Conservation (phyloP, 2,113 vertebrate genomes). For the Forbesichthys agassizii region DNA sequence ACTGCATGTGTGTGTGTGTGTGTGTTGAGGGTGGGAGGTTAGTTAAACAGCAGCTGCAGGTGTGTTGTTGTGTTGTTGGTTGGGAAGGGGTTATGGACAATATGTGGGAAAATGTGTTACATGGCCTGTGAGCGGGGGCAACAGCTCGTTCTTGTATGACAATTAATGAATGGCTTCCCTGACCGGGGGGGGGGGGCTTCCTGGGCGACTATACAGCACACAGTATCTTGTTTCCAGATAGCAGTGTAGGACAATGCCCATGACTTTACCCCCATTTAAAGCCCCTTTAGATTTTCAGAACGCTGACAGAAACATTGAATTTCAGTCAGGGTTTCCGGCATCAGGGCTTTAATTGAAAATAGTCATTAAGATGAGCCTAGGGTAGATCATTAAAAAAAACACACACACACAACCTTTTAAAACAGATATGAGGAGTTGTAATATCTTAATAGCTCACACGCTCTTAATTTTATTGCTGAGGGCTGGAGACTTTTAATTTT, state of each 20-base stretch:
- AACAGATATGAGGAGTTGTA: not conserved
- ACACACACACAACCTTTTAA: not conserved
- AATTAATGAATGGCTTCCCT: conserved; percentile 52
- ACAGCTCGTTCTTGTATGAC: conserved; percentile 49
- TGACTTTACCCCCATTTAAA: not conserved
- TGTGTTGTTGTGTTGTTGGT: conserved; percentile 42
- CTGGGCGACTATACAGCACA: conserved; percentile 6
- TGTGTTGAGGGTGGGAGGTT: conserved; percentile 23
- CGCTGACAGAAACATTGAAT: not conserved
- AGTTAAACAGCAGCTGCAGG: conserved; percentile 71
- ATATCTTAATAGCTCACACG: not conserved
- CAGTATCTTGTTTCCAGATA: conserved; percentile 46
- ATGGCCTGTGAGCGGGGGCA: conserved; percentile 22
- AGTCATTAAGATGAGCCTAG: too few relatives aligned
- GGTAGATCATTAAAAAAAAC: not conserved
- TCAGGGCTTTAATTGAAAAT: too few relatives aligned
- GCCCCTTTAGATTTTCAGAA: conserved; percentile 1
- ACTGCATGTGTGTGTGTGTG: conserved; percentile 9
- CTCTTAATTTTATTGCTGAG: not conserved
- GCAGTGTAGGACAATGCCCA: conserved; percentile 24
- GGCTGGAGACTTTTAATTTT: conserved; percentile 1
- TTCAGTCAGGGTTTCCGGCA: not conserved
- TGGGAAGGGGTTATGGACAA: conserved; percentile 14
- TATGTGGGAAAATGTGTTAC: conserved; percentile 40
- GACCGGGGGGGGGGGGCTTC: conserved; percentile 40